Conservation (phyloP, 1,140 invertebrate species). For the Trachymyrmex cornetzi region DNA sequence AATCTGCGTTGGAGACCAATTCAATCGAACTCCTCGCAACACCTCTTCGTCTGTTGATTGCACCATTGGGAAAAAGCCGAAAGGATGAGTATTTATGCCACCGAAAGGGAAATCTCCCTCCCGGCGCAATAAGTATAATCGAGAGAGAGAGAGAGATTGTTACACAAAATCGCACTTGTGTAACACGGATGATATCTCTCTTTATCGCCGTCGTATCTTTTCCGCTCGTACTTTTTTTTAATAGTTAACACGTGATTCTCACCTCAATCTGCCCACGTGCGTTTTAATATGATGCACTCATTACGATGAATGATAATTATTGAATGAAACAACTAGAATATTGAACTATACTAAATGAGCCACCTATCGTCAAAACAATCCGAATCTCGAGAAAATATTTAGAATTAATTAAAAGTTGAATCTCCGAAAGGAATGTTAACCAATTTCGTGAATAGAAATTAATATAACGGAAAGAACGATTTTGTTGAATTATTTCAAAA, state of each 20-base stretch:
- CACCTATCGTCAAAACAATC: neutral
- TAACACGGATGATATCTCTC: constrained; percentile 3
- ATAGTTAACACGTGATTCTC: neutral
- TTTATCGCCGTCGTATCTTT: neutral
- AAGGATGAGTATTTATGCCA: constrained; percentile 67
- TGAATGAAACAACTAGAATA: neutral
- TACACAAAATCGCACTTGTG: constrained; percentile 43
- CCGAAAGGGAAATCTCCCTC: constrained; percentile 37
- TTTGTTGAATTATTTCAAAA: no score
- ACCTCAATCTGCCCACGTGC: neutral
- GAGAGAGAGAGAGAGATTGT: constrained; percentile 4
- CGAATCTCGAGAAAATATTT: no score
- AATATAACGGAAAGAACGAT: no score
- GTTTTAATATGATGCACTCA: neutral
- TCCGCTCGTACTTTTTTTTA: constrained; percentile 12
- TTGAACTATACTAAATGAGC: neutral
- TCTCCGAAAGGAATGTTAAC: no score
- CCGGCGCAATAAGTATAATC: constrained; percentile 52
- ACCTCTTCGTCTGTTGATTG: constrained; percentile 65
- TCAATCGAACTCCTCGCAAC: constrained; percentile 73
- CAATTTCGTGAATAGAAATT: no score
- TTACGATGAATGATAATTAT: neutral
- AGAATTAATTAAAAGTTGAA: no score
- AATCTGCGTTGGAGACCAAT: constrained; percentile 70
- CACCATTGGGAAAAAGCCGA: constrained; percentile 48